Conservation (phyloP, 2,888 invertebrate species). For the Lasioglossum figueresi region DNA sequence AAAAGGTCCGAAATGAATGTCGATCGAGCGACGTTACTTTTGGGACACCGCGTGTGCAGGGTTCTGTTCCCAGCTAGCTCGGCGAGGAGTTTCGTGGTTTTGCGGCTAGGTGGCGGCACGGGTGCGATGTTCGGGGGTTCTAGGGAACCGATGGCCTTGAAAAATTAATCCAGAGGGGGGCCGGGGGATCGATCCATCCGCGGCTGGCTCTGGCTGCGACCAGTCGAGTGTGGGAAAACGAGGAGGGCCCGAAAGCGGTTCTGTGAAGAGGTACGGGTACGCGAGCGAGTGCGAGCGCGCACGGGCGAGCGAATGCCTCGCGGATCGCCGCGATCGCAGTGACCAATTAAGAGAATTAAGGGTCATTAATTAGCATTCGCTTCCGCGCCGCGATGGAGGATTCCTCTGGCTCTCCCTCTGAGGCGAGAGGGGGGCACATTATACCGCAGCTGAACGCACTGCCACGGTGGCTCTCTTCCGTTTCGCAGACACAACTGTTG, state of each 20-base stretch:
- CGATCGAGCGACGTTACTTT: background rate
- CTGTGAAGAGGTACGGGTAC: constrained; percentile 28
- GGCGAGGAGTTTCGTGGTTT: constrained; percentile 12
- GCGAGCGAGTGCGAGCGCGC: background rate
- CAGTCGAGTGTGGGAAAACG: constrained; percentile 57
- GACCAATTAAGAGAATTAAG: constrained; percentile 83
- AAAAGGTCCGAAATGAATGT: background rate
- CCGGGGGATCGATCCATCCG: constrained; percentile 56
- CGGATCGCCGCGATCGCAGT: constrained; percentile 71
- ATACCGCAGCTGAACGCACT: constrained; percentile 68
- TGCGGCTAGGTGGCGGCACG: constrained; percentile 35
- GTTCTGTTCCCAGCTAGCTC: constrained; percentile 62
- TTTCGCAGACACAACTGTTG: constrained; percentile 40
- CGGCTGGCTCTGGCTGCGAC: constrained; percentile 9
- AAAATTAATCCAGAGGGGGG: constrained; percentile 47
- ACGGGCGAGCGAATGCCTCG: constrained; percentile 28
- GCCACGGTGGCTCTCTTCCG: constrained; percentile 56
- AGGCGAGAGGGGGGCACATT: constrained; percentile 72
- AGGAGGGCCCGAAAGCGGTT: constrained; percentile 18
- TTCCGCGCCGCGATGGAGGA: constrained; percentile 75
- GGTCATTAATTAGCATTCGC: constrained; percentile 83
- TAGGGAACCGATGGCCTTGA: constrained; percentile 43
- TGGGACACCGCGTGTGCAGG: constrained; percentile 56
- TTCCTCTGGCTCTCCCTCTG: constrained; percentile 71
- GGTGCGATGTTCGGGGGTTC: background rate